phyloP scores from a whole-genome alignment of 2,113 vertebrate genomes.

The Melospiza melodia region DNA sequence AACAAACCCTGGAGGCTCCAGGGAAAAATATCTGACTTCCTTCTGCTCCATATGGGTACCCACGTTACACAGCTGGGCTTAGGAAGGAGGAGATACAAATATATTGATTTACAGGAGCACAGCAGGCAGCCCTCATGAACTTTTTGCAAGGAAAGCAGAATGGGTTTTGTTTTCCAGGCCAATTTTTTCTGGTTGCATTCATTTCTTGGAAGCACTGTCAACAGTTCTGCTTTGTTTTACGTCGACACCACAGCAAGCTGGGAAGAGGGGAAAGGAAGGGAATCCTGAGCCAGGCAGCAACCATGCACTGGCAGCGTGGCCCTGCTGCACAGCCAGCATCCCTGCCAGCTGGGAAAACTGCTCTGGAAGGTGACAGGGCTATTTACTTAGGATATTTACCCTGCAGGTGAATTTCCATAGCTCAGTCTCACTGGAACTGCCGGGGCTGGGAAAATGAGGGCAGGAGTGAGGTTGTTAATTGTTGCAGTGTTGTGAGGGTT shows the following conservation, averaged over 20 bases:
- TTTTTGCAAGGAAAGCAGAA: not conserved
- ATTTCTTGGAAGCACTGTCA: not conserved
- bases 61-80: fast-evolving
- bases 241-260: fast-evolving
- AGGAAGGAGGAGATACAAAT: not conserved
- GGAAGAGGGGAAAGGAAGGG: not conserved
- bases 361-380: not conserved
- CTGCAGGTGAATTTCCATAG: not conserved
- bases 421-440: not conserved
- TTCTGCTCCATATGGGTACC: fast-evolving
- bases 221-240: not conserved
- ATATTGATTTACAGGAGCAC: fast-evolving
- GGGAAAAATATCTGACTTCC: not conserved
- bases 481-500: no score
- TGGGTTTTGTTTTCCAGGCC: not conserved
- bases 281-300: not conserved
- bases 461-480: not conserved
- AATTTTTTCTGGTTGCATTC: not conserved
- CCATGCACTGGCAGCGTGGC: fast-evolving
- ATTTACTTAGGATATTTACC: not conserved
- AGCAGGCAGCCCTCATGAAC: not conserved
- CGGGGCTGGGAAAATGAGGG: not conserved
- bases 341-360: not conserved
- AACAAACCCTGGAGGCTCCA: not conserved
- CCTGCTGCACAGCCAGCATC: not conserved